phyloP scores from a whole-genome alignment of 1,140 invertebrate species.

The Neodiprion pinetum region DNA sequence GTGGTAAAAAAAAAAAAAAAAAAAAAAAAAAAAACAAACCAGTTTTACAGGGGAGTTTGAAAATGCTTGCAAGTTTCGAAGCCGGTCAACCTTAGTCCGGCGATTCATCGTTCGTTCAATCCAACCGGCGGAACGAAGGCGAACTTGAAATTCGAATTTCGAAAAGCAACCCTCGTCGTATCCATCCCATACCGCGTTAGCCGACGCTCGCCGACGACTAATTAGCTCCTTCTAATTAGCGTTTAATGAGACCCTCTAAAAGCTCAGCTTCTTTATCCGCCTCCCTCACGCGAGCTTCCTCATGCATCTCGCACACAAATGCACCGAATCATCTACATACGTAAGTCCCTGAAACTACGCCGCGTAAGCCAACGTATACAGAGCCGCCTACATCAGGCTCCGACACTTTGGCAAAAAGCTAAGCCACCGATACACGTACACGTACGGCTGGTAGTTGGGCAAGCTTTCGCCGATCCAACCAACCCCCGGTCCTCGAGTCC shows the following conservation, averaged over 20 bases:
- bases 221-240: constrained; percentile 33
- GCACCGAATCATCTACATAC: too few relatives aligned
- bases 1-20: too few relatives aligned
- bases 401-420: constrained; percentile 11
- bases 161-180: neutral
- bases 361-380: too few relatives aligned
- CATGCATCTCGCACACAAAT: too few relatives aligned
- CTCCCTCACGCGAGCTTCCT: neutral
- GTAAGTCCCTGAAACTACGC: too few relatives aligned
- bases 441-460: too few relatives aligned
- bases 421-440: neutral
- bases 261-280: constrained; percentile 13
- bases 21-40: too few relatives aligned
- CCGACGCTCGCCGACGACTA: constrained; percentile 26
- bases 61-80: too few relatives aligned
- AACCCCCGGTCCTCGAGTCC: too few relatives aligned
- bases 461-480: too few relatives aligned
- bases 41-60: too few relatives aligned
- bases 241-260: constrained; percentile 35
- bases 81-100: neutral
- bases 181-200: constrained; percentile 5
- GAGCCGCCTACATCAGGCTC: too few relatives aligned
- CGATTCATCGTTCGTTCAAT: neutral
- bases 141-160: neutral
- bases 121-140: neutral